Evolutionary conservation across 2,113 vertebrate species (phyloP), one percentile per base, ranked within the genome.

Genomic region (Xenopus borealis): DNA sequence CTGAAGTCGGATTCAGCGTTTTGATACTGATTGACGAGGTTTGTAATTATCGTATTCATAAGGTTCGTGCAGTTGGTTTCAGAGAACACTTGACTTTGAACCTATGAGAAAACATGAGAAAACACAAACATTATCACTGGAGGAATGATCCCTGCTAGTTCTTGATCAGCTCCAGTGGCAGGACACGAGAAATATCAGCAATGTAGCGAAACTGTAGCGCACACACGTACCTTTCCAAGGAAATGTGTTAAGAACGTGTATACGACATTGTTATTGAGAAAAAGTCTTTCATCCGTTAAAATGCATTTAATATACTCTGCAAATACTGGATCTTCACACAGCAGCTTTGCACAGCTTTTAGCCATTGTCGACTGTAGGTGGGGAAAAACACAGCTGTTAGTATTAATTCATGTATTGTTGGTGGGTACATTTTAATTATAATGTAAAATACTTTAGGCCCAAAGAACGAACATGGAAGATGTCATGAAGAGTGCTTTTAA

Each of bases 241-340:
- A 99, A 99, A 85, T 95, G 95, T 72, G 93, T 96, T 87, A 99
- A 91, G 89, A 99, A 99, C 68, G 95, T 94, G 79, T 98, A 98
- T 1, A 95, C 96, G 59, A 93, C 79, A 30, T 90, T 96, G 87
- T 96, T 98, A 89, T 99, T 99, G 53, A 99, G 92, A 74, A 98
- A 99, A 67, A 90, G 93, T 81, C 97, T 91, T 89, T 98, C 95
- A 62, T 99, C 97, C 97, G 98, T 97, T 81, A 99, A 89, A 84
- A 99, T 96, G 69, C 95, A 97, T 80, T 99, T 98, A 81, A 99
- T 97, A 82, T 98, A 99, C 83, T 99, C 97, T 75, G 95, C 95
- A 81, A 99, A 99, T 64, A 97, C 96, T 0, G 97, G 95, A 77
- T 99, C 97, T 83, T 99, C 97, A 68, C 96, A 97, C 78, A 99